Evolutionary conservation across 1,140 invertebrate species (phyloP), one percentile per base, ranked within the genome.

Genomic region (Globodera ellingtonae): DNA sequence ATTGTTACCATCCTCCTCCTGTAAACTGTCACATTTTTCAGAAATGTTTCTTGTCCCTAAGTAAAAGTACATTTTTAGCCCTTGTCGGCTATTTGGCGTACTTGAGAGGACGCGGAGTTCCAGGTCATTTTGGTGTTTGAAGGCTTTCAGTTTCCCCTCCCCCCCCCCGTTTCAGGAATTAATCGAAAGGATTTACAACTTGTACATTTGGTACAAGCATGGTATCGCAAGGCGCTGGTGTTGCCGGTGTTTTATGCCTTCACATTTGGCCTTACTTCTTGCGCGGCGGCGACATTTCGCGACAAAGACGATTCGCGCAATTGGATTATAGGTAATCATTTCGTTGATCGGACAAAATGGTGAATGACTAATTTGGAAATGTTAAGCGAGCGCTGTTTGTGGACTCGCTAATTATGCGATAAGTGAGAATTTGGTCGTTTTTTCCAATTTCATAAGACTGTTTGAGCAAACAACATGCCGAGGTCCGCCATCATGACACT

Each of bases 271-370:
- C 44, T 83, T 59, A 66, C 81, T 70, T 75, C 87, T 56, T 87
- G 85, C 65, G 79, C 87, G 6, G 62, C 84, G n/a, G 81, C 86
- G 6, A 81, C 72, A 13, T 69, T 88, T 69, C 81, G 86, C 62
- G 78, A 88, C 56, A 83, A 84, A 67, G 86, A 87, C 70, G 86
- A 87, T 74, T 66, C 75, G 44, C 62, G 74, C 76, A 79, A 79
- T 65, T 77, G 75, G 75, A 69, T 62, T 18, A 9, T 50, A 44
- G 75, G 75, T 77, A 67, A 24, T 52, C 6, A 52, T 3, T 52
- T 4, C 50, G 2, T 52, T 9, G 10, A 1, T 9, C 7, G 50
- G 48, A 2, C 7, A 5, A 4, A 50, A 6, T 50, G 0, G 10
- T 1, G 10, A 50, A 7, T 3, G 50, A 71, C 18, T n/a, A 6